Percentiles rank a stretch among this genome's conserved stretches.
phyloP scores from a whole-genome alignment of 2,113 vertebrate genomes.

The Hippocampus guttulatus region DNA sequence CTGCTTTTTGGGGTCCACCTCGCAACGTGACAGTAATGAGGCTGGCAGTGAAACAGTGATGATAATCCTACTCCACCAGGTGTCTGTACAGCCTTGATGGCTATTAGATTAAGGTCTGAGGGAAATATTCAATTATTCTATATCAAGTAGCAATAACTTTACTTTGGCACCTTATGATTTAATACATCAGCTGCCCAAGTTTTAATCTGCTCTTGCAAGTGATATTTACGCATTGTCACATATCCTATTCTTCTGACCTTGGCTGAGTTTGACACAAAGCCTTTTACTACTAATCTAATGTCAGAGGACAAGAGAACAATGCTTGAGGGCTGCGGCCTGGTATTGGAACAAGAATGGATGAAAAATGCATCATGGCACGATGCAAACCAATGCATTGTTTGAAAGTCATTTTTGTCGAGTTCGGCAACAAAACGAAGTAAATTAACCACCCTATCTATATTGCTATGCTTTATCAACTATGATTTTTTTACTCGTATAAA shows the following conservation, averaged over 20 bases:
- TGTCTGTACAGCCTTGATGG: background rate
- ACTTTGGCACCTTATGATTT: background rate
- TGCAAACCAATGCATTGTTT: background rate
- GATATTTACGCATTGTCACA: constrained; percentile 3
- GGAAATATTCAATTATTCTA: background rate
- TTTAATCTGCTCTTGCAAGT: background rate
- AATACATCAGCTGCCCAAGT: background rate
- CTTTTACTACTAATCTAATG: background rate
- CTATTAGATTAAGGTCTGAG: background rate
- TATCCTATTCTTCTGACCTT: background rate
- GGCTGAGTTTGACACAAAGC: constrained; percentile 1
- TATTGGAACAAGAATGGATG: background rate
- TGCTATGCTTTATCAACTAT: background rate
- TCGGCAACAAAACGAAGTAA: background rate
- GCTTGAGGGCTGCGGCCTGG: background rate
- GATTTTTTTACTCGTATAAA: background rate
- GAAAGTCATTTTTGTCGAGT: background rate
- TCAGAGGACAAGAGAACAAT: background rate
- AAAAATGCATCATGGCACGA: background rate
- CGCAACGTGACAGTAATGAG: too few relatives aligned
- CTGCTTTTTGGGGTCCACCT: too few relatives aligned
- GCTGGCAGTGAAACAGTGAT: background rate
- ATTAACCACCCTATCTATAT: background rate
- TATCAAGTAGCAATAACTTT: background rate
- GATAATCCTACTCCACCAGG: background rate